Evolutionary conservation across 2,113 vertebrate species (phyloP).

Genomic region (Etia nguti): DNA sequence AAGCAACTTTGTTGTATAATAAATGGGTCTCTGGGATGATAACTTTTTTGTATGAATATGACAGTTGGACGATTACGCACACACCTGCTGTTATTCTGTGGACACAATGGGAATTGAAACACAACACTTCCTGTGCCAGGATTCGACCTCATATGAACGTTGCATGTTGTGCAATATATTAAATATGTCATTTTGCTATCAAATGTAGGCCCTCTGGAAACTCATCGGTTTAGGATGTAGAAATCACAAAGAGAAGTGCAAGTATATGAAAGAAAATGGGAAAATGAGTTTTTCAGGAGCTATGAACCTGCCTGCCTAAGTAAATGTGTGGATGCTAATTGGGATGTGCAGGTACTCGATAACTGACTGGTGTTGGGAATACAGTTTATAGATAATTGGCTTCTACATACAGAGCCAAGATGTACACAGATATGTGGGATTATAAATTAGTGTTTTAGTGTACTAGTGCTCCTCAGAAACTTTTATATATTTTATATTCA

Average conservation of each 20-base stretch:
- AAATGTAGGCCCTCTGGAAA: neutral
- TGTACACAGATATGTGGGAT: neutral
- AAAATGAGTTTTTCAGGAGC: neutral
- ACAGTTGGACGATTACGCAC: neutral
- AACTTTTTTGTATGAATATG: neutral
- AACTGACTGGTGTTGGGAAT: neutral
- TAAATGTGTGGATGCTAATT: neutral
- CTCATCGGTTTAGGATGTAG: neutral
- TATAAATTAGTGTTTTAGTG: neutral
- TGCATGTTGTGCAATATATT: neutral
- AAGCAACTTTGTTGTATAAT: constrained; percentile 31
- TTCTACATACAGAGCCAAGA: neutral
- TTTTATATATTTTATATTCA: neutral
- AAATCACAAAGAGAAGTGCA: neutral
- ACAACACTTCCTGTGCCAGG: neutral
- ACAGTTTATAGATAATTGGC: neutral
- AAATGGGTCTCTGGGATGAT: constrained; percentile 25
- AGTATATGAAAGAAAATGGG: neutral
- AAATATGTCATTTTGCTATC: neutral
- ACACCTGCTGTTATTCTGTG: neutral
- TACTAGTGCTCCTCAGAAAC: neutral
- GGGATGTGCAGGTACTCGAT: neutral
- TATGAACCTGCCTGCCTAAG: neutral
- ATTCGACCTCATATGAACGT: neutral
- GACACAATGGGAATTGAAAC: neutral